phyloP scores from a whole-genome alignment of 2,113 vertebrate genomes.

The Spea bombifrons region DNA sequence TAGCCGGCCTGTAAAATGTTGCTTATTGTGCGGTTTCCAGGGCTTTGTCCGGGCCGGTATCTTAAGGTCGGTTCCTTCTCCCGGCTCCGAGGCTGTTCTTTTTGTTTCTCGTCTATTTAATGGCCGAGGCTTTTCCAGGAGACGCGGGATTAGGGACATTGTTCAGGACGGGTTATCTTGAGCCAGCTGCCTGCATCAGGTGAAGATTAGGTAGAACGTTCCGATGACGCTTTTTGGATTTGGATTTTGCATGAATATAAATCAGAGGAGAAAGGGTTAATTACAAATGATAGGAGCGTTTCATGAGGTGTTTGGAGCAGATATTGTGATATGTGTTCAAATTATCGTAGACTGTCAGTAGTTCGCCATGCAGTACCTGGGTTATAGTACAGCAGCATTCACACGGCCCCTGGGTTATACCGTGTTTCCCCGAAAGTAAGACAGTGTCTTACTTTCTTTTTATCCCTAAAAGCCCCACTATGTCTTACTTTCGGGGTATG shows the following conservation, averaged over 20 bases:
- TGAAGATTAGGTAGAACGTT: conserved; percentile 73
- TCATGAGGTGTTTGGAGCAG: conserved; percentile 49
- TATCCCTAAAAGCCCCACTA: too few species aligned
- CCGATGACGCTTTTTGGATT: conserved; percentile 58
- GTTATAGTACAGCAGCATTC: too few species aligned
- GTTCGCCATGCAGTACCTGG: too few species aligned
- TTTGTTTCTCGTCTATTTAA: conserved; percentile 48
- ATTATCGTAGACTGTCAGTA: too few species aligned
- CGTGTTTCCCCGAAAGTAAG: too few species aligned
- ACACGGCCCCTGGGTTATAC: too few species aligned
- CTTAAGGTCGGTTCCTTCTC: conserved; percentile 57
- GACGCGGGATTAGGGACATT: conserved; percentile 76
- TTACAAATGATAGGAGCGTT: conserved; percentile 56
- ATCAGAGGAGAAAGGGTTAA: conserved; percentile 67
- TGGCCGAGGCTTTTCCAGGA: conserved; percentile 67
- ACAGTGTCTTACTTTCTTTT: too few species aligned
- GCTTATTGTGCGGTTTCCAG: conserved; percentile 58
- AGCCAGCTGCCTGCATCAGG: conserved; percentile 80
- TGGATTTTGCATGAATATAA: conserved; percentile 66
- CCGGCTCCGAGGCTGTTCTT: conserved; percentile 56
- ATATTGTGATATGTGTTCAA: too few species aligned
- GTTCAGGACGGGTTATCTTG: conserved; percentile 68
- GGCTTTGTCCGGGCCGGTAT: conserved; percentile 54
- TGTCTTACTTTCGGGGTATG: too few species aligned
- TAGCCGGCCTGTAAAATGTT: conserved; percentile 60